phyloP scores from a whole-genome alignment of 2,797 vertebrate genomes.

The Mus caroli region DNA sequence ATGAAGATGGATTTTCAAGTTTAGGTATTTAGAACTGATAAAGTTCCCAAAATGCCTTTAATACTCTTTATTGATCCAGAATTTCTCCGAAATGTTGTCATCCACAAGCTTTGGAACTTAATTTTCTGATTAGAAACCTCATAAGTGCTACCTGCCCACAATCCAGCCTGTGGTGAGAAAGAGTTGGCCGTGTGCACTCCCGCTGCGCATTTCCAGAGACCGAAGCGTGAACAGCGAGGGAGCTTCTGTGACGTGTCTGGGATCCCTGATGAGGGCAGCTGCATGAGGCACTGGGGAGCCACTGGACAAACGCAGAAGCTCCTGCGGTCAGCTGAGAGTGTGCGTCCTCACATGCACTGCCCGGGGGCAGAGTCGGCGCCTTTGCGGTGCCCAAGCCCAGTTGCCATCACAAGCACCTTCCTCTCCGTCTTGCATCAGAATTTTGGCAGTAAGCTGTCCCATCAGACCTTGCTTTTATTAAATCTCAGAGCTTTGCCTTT shows the following conservation, averaged over 20 bases:
- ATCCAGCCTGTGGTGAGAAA: not conserved
- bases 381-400: not conserved
- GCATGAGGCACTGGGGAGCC: not conserved
- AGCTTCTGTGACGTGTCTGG: not conserved
- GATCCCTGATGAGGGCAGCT: rapidly evolving
- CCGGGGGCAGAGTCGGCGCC: not conserved
- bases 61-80: not conserved
- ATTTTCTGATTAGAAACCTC: not conserved
- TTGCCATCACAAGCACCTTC: rapidly evolving
- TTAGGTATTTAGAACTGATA: slow-evolving; percentile 22
- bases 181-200: not conserved
- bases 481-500: not conserved
- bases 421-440: not conserved
- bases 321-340: rapidly evolving
- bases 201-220: not conserved
- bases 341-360: rapidly evolving
- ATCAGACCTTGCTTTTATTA: not conserved
- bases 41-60: not conserved
- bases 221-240: not conserved
- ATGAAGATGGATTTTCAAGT: slow-evolving; percentile 73
- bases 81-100: not conserved
- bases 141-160: not conserved
- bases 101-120: not conserved
- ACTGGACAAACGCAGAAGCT: not conserved
- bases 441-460: not conserved